These are phyloP conservation scores for Drosophila bipectinata DNA, from an alignment of 1,140 invertebrate genomes.

Conservation along the genomic window DNA sequence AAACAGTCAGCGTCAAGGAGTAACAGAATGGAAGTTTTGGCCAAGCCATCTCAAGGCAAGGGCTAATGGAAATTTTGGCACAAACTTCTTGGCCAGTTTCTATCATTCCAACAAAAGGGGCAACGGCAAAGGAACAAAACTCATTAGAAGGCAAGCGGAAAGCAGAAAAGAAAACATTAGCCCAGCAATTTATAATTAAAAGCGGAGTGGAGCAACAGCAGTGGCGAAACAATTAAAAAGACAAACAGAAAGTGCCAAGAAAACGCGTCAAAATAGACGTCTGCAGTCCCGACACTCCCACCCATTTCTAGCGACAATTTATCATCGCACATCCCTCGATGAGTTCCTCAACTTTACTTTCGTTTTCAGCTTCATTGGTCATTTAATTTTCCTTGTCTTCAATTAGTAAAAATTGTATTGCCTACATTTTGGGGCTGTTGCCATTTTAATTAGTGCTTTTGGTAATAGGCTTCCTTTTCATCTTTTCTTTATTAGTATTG, in stretches of 20 bases:
- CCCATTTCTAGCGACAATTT: slow-evolving; percentile 31
- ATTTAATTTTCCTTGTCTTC: slow-evolving; percentile 13
- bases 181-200: slow-evolving; percentile 58
- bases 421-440: slow-evolving; percentile 41
- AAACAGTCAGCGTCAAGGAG: slow-evolving; percentile 19
- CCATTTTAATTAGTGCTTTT: not conserved
- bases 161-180: slow-evolving; percentile 47
- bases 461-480: not conserved
- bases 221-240: slow-evolving; percentile 46
- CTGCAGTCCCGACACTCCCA: slow-evolving; percentile 4
- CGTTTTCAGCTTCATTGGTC: slow-evolving; percentile 13
- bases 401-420: slow-evolving; percentile 59
- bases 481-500: no score
- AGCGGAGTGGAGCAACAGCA: slow-evolving; percentile 23
- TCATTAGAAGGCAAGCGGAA: slow-evolving; percentile 42
- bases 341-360: slow-evolving; percentile 40
- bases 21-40: slow-evolving; percentile 11
- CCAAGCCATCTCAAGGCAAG: slow-evolving; percentile 14
- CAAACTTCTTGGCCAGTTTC: slow-evolving; percentile 15
- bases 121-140: slow-evolving; percentile 18
- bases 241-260: slow-evolving; percentile 39
- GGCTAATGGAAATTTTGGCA: slow-evolving; percentile 45
- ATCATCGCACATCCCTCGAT: slow-evolving; percentile 35
- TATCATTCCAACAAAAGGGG: slow-evolving; percentile 44
- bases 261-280: slow-evolving; percentile 50